These are phyloP conservation scores for Cercopithecus mona DNA, from an alignment of 2,113 vertebrate species.

Conservation along the genomic window DNA sequence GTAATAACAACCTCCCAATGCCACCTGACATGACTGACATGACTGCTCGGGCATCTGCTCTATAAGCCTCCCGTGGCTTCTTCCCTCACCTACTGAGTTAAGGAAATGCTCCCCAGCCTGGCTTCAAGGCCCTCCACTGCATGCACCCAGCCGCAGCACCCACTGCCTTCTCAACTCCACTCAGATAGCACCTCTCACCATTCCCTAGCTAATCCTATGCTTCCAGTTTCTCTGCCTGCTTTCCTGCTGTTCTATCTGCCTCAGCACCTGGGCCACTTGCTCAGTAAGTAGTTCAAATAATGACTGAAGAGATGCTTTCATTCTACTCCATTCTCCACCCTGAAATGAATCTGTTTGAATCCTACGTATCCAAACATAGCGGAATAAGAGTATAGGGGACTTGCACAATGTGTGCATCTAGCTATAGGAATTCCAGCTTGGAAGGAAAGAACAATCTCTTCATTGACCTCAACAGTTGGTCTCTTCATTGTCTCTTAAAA, in stretches of 20 bases:
- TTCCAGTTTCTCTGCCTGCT: not conserved
- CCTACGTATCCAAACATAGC: accelerated
- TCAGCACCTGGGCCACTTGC: not conserved
- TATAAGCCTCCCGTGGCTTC: accelerated
- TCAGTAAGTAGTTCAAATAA: not conserved
- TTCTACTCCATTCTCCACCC: not conserved
- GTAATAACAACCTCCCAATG: accelerated
- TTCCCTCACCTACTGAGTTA: not conserved
- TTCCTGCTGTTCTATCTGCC: not conserved
- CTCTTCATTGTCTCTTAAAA: not conserved
- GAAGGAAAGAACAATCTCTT: not conserved
- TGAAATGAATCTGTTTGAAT: not conserved
- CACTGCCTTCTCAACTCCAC: not conserved
- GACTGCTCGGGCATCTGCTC: not conserved
- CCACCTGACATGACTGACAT: not conserved
- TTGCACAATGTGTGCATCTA: accelerated
- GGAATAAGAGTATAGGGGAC: accelerated
- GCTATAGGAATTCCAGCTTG: not conserved
- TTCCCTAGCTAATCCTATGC: accelerated
- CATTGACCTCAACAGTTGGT: not conserved
- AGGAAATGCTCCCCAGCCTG: not conserved
- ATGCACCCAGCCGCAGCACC: not conserved
- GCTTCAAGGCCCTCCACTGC: too few species aligned
- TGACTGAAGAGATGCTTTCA: not conserved
- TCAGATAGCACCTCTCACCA: accelerated